Evolutionary conservation across 2,888 invertebrate species (phyloP), one percentile per base, ranked within the genome.

Genomic region (Caenorhabditis virilis): DNA sequence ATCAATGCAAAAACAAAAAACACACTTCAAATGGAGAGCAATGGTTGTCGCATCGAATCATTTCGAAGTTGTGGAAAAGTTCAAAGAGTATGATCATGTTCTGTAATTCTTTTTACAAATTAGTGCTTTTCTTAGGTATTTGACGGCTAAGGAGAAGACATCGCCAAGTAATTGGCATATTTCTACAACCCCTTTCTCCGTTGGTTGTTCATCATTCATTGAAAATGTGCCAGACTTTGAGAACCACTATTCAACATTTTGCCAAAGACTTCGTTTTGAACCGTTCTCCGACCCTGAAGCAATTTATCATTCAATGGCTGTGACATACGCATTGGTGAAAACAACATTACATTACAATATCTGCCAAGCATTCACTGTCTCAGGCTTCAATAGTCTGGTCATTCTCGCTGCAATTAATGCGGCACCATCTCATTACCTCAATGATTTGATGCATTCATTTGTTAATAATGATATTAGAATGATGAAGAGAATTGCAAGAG

Each of bases 401-500:
- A 25, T 67, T 2, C 30, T 70, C 15, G 63, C 70, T 20, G 59
- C 65, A 0, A 54, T 61, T 25, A 66, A 70, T 27, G 63, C 65
- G 20, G 60, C 66, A 9, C 66, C 66, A 15, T 54, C 63, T 7
- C 66, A 70, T 41, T 70, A 70, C 22, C 35, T 70, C 22, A 70
- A 70, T 41, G 70, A 70, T 52, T 57, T 70, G 20, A 39, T 70
- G 4, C 56, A 61, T 33, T 53, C 66, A 9, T 64, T 43, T 43
- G 59, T 52, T 0, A 57, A 53, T 23, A 53, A 59, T 36, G 70
- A 70, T 30, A 30, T 64, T n/a, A 25, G 70, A 39, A 49, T 53
- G 38, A 60, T 70, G 66, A 70, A 70, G 18, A 26, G 70, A 36
- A 66, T 66, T 25, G 59, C 63, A 18, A 25, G 70, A 47, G 66